Percentiles rank a stretch among this genome's conserved stretches.
These are phyloP conservation scores for Condylostylus longicornis DNA, from an alignment of 1,140 invertebrate genomes.

Conservation along the genomic window DNA sequence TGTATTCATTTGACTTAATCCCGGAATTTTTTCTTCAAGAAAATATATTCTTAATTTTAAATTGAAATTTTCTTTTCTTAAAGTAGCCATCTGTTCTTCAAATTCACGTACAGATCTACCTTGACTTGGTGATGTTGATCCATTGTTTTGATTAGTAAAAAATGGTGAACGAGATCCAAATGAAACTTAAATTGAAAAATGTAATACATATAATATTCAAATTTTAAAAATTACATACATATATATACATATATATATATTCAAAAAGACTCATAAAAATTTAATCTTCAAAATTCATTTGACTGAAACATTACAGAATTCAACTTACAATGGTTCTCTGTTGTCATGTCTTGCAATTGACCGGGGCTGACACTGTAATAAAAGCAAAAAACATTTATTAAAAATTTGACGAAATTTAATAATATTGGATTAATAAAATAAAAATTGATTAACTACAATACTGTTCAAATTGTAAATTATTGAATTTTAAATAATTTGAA, in stretches of 20 bases:
- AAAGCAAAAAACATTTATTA: too few relatives aligned
- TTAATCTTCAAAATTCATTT: background rate
- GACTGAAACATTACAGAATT: too few relatives aligned
- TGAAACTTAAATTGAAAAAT: constrained; percentile 6
- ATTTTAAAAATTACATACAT: constrained; percentile 3
- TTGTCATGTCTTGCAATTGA: too few relatives aligned
- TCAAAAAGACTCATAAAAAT: background rate
- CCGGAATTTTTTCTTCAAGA: constrained; percentile 51
- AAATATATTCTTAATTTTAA: constrained; percentile 81
- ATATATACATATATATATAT: background rate
- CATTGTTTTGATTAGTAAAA: constrained; percentile 13
- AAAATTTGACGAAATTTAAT: too few relatives aligned
- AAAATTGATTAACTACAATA: too few relatives aligned
- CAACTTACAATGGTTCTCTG: too few relatives aligned
- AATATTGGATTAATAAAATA: too few relatives aligned
- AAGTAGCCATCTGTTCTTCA: constrained; percentile 64
- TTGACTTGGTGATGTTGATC: constrained; percentile 33
- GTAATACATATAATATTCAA: constrained; percentile 4
- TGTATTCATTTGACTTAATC: constrained; percentile 8
- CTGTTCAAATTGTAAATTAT: too few relatives aligned
- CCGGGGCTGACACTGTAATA: too few relatives aligned
- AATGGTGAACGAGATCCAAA: constrained; percentile 18
- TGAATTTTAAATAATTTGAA: too few relatives aligned
- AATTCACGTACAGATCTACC: constrained; percentile 74
- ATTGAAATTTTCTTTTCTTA: constrained; percentile 86